phyloP scores from a whole-genome alignment of 2,888 invertebrate genomes.

The Stenolophus ochropezus region DNA sequence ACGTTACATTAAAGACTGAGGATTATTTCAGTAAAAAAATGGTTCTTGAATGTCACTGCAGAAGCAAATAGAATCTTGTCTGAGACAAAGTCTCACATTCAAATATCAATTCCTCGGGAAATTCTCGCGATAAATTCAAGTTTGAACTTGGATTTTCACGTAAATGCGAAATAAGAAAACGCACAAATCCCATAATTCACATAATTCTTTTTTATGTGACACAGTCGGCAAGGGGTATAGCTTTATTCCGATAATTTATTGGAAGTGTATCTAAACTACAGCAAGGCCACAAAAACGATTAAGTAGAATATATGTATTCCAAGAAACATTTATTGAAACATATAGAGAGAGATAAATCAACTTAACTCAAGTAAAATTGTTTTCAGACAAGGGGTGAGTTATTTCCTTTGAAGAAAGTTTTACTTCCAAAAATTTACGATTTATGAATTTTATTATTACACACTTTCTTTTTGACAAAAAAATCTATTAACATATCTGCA shows the following conservation, averaged over 20 bases:
- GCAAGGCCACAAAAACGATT: background rate
- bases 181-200: background rate
- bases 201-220: conserved; percentile 32
- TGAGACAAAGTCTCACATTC: background rate
- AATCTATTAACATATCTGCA: background rate
- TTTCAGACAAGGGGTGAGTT: background rate
- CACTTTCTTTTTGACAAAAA: background rate
- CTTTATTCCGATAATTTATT: conserved; percentile 22
- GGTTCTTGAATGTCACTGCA: background rate
- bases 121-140: background rate
- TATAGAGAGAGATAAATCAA: background rate
- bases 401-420: background rate
- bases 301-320: background rate
- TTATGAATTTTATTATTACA: background rate
- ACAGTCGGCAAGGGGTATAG: background rate
- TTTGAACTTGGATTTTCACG: background rate
- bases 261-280: background rate
- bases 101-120: background rate
- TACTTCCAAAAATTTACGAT: background rate
- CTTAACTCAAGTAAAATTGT: background rate
- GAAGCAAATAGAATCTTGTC: background rate
- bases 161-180: conserved; percentile 4
- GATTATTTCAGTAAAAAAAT: too few species aligned
- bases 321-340: background rate
- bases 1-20: too few species aligned